Base-by-base conservation (phyloP, 2,888 invertebrate genomes). In the Helobdella robusta region DNA sequence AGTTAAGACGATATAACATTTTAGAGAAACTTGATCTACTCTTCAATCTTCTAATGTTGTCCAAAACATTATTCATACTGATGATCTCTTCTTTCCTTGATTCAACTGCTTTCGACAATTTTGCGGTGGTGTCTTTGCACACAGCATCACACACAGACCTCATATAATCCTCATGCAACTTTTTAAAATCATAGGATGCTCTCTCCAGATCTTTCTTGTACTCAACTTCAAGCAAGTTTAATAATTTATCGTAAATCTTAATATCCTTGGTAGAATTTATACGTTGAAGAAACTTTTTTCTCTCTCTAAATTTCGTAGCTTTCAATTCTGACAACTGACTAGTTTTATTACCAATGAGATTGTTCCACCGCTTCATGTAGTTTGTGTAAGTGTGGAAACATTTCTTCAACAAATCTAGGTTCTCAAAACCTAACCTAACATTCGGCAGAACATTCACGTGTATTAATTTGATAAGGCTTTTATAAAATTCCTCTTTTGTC, bases 361-460 rank as follows among this genome's bases (percentile, higher is more conserved):
- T 50, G 20, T 62, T 44, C 32, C 48, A 34, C 11, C 2, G 2
- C 0, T 6, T n/a, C 15, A 62, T 18, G 34, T 20, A 25, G 20
- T 20, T 20, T 8, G 48, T 35, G 25, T 62, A 28, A 1, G 48
- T 20, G 0, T 18, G 8, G 2, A 50, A 30, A 1, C 11, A n/a
- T n/a, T 50, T 36, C 25, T 44, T 36, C 4, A 62, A n/a, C 1
- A 28, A 30, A 28, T 30, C 50, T 8, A 48, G n/a, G 32, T 62
- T 44, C 15, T 23, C 44, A 6, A 46, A 30, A 8, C 20, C 20
- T 20, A 62, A 25, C 20, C 50, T 62, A 11, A 62, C 35, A 4
- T 46, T 28, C 2, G 62, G 62, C 50, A 62, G 18, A 3, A 62
- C 46, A 34, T 62, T 62, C 32, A 50, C 30, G 34, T 62, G 62